phyloP scores from a whole-genome alignment of 2,797 vertebrate genomes.

The Artibeus lituratus region DNA sequence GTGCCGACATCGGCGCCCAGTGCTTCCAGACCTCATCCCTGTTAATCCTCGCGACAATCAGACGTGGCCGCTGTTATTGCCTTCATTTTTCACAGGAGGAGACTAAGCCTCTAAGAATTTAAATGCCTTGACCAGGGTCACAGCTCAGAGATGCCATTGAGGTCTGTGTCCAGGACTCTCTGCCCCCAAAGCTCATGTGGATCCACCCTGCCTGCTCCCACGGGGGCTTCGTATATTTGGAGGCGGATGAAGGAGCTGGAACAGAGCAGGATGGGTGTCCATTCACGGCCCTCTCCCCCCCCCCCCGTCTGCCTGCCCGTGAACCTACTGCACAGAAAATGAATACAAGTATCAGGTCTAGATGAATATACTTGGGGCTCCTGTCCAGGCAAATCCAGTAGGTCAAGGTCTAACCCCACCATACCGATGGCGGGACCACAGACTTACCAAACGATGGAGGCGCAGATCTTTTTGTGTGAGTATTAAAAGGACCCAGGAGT shows the following conservation, averaged over 20 bases:
- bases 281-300: not conserved
- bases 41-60: not conserved
- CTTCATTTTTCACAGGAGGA: not conserved
- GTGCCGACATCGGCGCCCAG: not conserved
- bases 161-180: not conserved
- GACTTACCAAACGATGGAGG: not conserved
- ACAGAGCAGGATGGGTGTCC: not conserved
- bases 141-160: not conserved
- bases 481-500: not conserved
- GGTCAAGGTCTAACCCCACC: not conserved
- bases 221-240: not conserved
- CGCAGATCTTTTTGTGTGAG: rapidly evolving
- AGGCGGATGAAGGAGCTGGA: not conserved
- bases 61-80: rapidly evolving
- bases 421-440: rapidly evolving
- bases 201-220: too few relatives aligned
- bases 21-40: not conserved
- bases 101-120: not conserved
- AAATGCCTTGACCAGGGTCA: not conserved
- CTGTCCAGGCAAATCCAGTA: not conserved
- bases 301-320: too few relatives aligned
- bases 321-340: not conserved
- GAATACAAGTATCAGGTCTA: not conserved
- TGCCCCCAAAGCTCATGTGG: not conserved
- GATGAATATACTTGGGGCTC: not conserved